Base-by-base conservation (phyloP, 2,888 invertebrate species). In the Zele albiditarsus region DNA sequence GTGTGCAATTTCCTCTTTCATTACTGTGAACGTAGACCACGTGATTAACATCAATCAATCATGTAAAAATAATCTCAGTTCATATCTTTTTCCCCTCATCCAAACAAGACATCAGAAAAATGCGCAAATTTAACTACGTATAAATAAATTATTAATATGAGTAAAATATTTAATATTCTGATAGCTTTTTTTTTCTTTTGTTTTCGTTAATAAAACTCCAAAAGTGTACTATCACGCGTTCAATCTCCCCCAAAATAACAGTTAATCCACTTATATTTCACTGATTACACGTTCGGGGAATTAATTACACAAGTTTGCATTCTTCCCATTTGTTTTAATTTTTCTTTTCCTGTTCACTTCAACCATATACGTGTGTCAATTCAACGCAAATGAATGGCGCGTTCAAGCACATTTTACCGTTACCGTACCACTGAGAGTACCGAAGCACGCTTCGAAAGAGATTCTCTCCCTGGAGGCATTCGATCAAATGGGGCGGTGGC, bases 401-500 rank as follows among this genome's bases (percentile, higher is more conserved):
- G 53, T 53, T 53, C 25, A 25, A 60, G 25, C 60, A 60, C 60
- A 60, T 60, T 60, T 53, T 53, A 53, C 20, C 53, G 53, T 53
- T 60, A 60, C 27, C 28, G 16, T 60, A 14, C 16, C 53, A 60
- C 27, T 27, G 10, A 53, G 31, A 49, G 25, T 23, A 42, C 27
- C 5, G 12, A 25, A 28, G 12, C 16, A 58, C 58, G 23, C 14
- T 62, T 20, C 46, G 20, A n/a, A 28, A 28, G 53, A 68, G 57
- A 68, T 68, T 68, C 68, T 68, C 60, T 67, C 57, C 53, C 57
- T 23, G 53, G 31, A 31, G 53, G 31, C 53, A 57, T 20, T 23
- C 23, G 14, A 33, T 31, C 53, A 53, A 57, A 57, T 6, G 33
- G 49, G 31, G 33, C 31, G 25, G 66, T 42, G 65, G 53, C 65